Evolutionary conservation across 2,888 invertebrate species (phyloP), one percentile per base, ranked within the genome.

Genomic region (Gastrophysa polygoni): DNA sequence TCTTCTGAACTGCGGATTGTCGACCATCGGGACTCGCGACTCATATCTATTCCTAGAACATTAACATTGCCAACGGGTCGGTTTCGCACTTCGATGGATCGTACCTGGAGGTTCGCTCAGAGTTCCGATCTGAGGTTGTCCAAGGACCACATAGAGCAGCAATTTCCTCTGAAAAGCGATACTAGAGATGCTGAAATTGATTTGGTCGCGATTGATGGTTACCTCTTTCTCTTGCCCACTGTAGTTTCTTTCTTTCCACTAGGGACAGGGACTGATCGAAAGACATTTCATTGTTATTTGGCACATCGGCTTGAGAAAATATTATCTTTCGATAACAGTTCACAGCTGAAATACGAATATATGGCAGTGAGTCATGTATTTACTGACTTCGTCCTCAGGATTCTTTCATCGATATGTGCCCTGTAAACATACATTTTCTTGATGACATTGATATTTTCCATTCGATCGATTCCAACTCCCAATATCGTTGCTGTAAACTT

Each of bases 201-300:
- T 47, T 32, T 44, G 16, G 11, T 21, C 16, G 2, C 44, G 49
- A 47, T 52, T 48, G 43, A 50, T 8, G 16, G 7, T 52, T 84
- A 95, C 96, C 95, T 88, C 89, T 88, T 85, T 96, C 96, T 82
- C 87, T 89, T 73, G 94, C 95, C 96, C 96, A 96, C 87, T 96
- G 95, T 77, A 91, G 86, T 81, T 91, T 90, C 83, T 96, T 96
- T 83, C 91, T 89, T 84, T 96, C 93, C 75, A 95, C 85, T 79
- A 94, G 83, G 69, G 92, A 89, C 67, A 77, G 67, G n/a, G 75
- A 72, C 60, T 52, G 73, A 63, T 59, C 57, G 29, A 60, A 59
- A 1, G 76, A 76, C 80, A 80, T 80, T 69, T 68, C 67, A 55
- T 48, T n/a, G 18, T 51, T 43, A 24, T 44, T 58, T 54, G 54